A percentile compares a stretch with the other conserved stretches of the same genome.
phyloP scores from a whole-genome alignment of 2,113 vertebrate genomes.

The Delphinapterus leucas region DNA sequence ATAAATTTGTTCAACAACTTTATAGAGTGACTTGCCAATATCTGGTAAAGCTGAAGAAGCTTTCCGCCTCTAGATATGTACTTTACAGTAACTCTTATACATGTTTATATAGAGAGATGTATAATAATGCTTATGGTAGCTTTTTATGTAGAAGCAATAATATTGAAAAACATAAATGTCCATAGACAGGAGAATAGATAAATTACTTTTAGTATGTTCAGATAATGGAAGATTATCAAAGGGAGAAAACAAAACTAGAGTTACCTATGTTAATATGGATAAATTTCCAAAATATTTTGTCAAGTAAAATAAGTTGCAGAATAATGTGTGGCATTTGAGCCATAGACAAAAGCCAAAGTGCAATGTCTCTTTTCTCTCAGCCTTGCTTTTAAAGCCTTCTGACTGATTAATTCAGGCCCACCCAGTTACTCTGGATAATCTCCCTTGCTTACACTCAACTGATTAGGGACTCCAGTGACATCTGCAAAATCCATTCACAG shows the following conservation, averaged over 20 bases:
- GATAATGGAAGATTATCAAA: not conserved
- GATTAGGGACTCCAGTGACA: not conserved
- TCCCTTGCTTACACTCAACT: not conserved
- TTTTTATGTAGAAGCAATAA: not conserved
- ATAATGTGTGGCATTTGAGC: not conserved
- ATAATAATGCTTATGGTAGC: not conserved
- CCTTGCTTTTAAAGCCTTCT: not conserved
- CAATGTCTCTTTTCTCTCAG: not conserved
- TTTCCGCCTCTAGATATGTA: not conserved
- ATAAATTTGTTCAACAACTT: not conserved
- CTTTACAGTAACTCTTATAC: not conserved
- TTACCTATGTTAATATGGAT: not conserved
- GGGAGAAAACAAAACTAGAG: not conserved
- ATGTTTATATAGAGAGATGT: not conserved
- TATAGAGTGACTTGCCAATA: not conserved
- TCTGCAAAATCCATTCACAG: not conserved
- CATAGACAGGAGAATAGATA: not conserved
- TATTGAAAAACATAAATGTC: not conserved
- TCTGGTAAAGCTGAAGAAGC: not conserved
- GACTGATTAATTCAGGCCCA: not conserved
- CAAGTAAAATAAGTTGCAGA: not conserved
- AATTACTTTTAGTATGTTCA: not conserved
- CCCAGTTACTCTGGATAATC: not conserved
- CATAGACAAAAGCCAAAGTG: not conserved
- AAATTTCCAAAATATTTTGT: not conserved